A percentile compares a stretch with the other conserved stretches of the same genome.
Conservation (phyloP, 1,140 invertebrate genomes). For the Ceratina australensis region DNA sequence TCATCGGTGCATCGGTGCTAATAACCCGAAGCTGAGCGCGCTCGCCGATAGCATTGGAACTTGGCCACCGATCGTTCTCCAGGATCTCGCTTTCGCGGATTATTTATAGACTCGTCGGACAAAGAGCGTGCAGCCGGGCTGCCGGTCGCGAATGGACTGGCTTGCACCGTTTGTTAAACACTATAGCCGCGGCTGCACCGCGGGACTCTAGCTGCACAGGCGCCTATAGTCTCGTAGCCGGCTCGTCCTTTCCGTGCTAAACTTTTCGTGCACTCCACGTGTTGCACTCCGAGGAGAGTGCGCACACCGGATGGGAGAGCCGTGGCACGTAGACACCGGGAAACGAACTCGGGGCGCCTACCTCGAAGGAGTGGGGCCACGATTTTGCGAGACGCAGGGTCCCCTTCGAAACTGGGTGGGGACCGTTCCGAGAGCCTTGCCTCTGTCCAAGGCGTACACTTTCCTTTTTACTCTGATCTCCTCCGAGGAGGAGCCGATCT, state of each 20-base stretch:
- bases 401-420: too few relatives aligned
- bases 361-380: conserved; percentile 5
- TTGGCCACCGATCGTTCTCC: conserved; percentile 7
- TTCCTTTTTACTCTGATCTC: too few relatives aligned
- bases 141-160: conserved; percentile 74
- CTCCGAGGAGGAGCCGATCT: too few relatives aligned
- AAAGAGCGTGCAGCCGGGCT: conserved; percentile 69
- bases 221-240: conserved; percentile 44
- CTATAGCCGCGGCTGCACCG: conserved; percentile 59
- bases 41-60: too few relatives aligned
- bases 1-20: neutral
- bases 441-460: too few relatives aligned
- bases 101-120: conserved; percentile 58
- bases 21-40: too few relatives aligned
- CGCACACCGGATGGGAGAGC: conserved; percentile 1
- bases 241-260: conserved; percentile 11
- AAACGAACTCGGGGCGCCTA: conserved; percentile 34
- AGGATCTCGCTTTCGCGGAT: conserved; percentile 25
- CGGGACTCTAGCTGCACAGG: conserved; percentile 62
- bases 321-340: conserved; percentile 32
- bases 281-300: conserved; percentile 23
- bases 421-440: too few relatives aligned
- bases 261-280: conserved; percentile 18
- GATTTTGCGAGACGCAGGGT: conserved; percentile 12
- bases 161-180: conserved; percentile 66